These are phyloP conservation scores for Andrena marginata DNA, from an alignment of 2,888 invertebrate species.

Conservation along the genomic window DNA sequence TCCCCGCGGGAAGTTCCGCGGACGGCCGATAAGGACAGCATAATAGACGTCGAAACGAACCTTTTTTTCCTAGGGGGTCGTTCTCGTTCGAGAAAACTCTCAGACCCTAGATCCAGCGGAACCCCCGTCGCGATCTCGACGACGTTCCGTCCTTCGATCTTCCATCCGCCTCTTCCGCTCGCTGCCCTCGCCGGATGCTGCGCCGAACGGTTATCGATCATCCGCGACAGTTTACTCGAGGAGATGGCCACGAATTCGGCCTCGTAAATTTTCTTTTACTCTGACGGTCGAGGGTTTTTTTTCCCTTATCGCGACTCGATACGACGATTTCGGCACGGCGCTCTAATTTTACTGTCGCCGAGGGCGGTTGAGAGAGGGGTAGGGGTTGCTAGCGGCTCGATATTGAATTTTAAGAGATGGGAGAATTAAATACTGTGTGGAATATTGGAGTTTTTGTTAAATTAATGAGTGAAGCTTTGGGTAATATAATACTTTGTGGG, in stretches of 20 bases:
- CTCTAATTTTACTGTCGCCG: not conserved
- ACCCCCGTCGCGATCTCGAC: slow-evolving; percentile 66
- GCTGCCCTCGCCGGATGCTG: slow-evolving; percentile 67
- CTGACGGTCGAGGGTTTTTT: not conserved
- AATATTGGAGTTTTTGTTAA: no score
- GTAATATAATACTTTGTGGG: no score
- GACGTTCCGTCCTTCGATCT: slow-evolving; percentile 59
- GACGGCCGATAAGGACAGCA: slow-evolving; percentile 67
- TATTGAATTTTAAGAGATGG: no score
- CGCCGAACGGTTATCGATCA: slow-evolving; percentile 71
- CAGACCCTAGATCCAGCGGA: slow-evolving; percentile 56
- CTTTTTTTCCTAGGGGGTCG: slow-evolving; percentile 50
- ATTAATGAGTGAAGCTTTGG: no score
- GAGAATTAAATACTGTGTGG: no score
- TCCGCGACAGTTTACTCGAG: slow-evolving; percentile 20
- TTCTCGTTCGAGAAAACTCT: slow-evolving; percentile 29
- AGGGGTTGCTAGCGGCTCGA: no score
- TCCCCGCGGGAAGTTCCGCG: slow-evolving; percentile 63
- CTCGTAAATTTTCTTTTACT: slow-evolving; percentile 19
- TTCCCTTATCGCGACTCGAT: slow-evolving; percentile 1
- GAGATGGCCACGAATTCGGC: slow-evolving; percentile 5
- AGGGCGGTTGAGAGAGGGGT: not conserved
- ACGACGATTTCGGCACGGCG: not conserved
- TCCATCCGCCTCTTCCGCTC: slow-evolving; percentile 60
- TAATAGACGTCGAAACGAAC: slow-evolving; percentile 66